These are phyloP conservation scores for Apus apus DNA, from an alignment of 2,113 vertebrate genomes.

Conservation along the genomic window DNA sequence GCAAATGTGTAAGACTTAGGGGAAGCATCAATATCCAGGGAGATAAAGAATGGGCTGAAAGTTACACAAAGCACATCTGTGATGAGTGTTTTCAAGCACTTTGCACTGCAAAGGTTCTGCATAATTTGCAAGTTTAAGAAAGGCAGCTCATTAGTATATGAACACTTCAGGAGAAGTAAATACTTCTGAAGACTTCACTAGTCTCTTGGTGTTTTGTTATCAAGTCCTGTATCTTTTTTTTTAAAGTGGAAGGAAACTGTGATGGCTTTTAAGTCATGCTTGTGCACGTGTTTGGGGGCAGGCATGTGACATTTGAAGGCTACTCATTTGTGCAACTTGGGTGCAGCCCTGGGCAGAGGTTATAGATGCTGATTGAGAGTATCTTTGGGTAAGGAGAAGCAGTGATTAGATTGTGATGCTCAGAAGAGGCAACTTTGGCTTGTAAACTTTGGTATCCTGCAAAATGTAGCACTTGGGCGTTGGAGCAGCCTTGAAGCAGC, in stretches of 20 bases:
- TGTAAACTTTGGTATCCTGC: background rate
- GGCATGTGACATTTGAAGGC: rapidly evolving
- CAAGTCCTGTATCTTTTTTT: background rate
- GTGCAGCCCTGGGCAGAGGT: background rate
- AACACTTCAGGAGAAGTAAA: background rate
- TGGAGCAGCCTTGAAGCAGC: background rate
- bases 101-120: background rate
- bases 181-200: background rate
- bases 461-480: background rate
- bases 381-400: background rate
- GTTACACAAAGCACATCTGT: background rate
- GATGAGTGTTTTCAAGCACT: background rate
- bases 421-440: background rate
- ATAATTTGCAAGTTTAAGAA: background rate
- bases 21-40: background rate
- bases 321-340: rapidly evolving
- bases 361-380: background rate
- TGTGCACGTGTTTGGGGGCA: background rate
- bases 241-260: background rate
- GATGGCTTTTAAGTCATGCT: background rate
- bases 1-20: background rate
- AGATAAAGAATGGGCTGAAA: background rate
- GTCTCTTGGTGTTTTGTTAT: background rate
- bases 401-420: background rate
- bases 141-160: background rate